Base-by-base conservation (phyloP, 2,113 vertebrate species). In the Gobio gobio region DNA sequence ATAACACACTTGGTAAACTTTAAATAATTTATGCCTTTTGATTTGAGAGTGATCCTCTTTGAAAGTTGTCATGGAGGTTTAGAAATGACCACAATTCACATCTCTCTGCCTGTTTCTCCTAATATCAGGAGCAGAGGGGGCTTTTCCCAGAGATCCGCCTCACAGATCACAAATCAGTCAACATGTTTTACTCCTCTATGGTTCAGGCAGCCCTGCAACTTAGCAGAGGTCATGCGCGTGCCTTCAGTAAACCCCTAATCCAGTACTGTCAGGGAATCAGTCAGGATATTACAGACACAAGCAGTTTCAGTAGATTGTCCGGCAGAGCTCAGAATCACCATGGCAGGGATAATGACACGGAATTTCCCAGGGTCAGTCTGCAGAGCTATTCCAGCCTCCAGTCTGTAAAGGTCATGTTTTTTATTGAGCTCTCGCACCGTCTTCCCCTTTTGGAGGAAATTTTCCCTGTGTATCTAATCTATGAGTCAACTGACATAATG, bases 221-320 rank as follows among this genome's bases (percentile, higher is more conserved):
- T 64, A 85, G 74, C 83, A 86, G 86, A 90, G 86, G 77, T 49
- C 87, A 89, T 20, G 18, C 51, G 51, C 18, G 86, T 85, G 85
- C 88, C 76, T 89, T 84, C 64, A 78, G 76, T 66, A 89, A 90
- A 91, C 33, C 84, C 85, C 88, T 92, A 93, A 92, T 91, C 89
- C 91, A 90, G 90, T 91, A 76, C 86, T 87, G 84, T 84, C 83
- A 87, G 85, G 89, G 89, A 86, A 78, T 78, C 83, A 77, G 87
- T 86, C 86, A 84, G 88, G 84, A 91, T 91, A 92, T 92, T 90
- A 93, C 84, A 90, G 90, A 86, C 86, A 90, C 86, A 89, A 45
- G 36, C 77, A 14, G 77, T 63, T 79, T 79, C 6, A 79, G 73
- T 89, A 91, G 88, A 92, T 84, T 89, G 87, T 87, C 88, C 88